Base-by-base conservation (phyloP, 1,140 invertebrate genomes). In the Acromyrmex echinatior region DNA sequence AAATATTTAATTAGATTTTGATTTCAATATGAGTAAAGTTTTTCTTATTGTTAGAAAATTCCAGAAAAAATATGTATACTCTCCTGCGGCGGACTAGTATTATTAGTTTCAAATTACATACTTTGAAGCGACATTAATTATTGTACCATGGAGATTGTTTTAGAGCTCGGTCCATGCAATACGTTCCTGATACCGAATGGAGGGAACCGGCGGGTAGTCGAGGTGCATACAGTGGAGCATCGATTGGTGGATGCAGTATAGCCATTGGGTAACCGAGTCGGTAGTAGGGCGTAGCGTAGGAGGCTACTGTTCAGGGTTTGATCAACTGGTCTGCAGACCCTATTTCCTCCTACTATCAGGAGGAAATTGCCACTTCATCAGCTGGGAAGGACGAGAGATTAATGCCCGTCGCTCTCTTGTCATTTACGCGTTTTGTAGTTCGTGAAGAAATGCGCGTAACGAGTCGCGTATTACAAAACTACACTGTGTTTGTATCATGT, bases 331-430 rank as follows among this genome's bases (percentile, higher is more conserved):
- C 90, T 80, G 90, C 90, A 88, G 90, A 91, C 79, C 90, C 90
- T 91, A 91, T 91, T 91, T 91, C 91, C 91, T 91, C 88, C 89
- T 91, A 91, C 90, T 91, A 91, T 91, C 91, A 88, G 74, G 91
- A 91, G 91, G 91, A 91, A 91, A 91, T 91, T 91, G 91, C 91
- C 90, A 91, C 90, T 91, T 91, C 91, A 91, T 91, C 91, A 91
- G 91, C 78, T 88, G 88, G 90, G 86, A 90, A 91, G 89, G 62
- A 88, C 77, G 81, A 87, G 91, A 91, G 91, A 91, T 91, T 91
- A 91, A 91, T 91, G 91, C 88, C 89, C 89, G 87, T 91, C 90
- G 82, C 90, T 74, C 80, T 87, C 90, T 88, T 91, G 90, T 91
- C 90, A 91, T 91, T 91, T 91, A 78, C 87, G 88, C 89, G 82